Evolutionary conservation across 2,888 invertebrate species (phyloP).

Genomic region (Amiota communis): DNA sequence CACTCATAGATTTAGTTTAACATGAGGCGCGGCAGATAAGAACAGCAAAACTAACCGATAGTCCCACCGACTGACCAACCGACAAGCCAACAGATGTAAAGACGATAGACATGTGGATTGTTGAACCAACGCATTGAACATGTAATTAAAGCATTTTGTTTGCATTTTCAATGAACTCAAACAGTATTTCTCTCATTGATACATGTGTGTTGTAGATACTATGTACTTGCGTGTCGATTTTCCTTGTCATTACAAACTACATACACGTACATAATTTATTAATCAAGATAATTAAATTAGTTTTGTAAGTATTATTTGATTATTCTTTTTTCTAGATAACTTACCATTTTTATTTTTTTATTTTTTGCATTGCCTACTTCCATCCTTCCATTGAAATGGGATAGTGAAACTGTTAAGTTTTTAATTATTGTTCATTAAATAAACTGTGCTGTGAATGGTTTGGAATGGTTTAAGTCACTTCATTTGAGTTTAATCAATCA

Average conservation of each 20-base stretch:
- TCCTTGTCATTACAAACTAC: background rate
- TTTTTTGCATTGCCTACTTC: no score
- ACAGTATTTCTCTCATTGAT: background rate
- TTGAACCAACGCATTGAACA: slow-evolving; percentile 38
- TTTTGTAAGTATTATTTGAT: background rate
- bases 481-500: no score
- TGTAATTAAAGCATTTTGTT: slow-evolving; percentile 54
- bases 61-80: background rate
- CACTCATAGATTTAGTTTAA: slow-evolving; percentile 38
- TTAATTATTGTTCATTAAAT: no score
- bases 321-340: background rate
- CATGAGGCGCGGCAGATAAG: slow-evolving; percentile 34
- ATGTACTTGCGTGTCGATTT: background rate
- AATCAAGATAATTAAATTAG: background rate
- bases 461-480: no score
- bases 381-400: no score
- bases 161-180: slow-evolving; percentile 36
- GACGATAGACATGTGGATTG: slow-evolving; percentile 19
- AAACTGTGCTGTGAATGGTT: no score
- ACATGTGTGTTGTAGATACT: no score
- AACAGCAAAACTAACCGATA: background rate
- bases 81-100: background rate
- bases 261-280: background rate
- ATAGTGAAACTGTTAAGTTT: no score
- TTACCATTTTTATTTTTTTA: no score